Base-by-base conservation (phyloP, 2,888 invertebrate species). In the Dilophus febrilis region DNA sequence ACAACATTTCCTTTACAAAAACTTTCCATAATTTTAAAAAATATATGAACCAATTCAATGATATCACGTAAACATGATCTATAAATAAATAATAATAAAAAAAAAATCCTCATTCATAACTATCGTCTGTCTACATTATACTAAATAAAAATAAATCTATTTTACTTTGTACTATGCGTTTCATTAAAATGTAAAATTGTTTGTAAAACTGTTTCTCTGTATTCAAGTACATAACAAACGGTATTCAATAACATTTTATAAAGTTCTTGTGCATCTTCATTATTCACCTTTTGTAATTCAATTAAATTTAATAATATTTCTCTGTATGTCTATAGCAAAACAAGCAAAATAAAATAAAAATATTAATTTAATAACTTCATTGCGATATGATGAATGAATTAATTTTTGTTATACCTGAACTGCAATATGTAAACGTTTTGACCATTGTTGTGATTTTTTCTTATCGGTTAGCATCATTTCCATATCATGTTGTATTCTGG, bases 141-240 rank as follows among this genome's bases (percentile, higher is more conserved):
- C 34, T 36, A 31, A 36, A 40, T 40, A 40, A 40, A 40, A 40
- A 35, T 40, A 40, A 40, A 26, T 12, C 32, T 37, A 40, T 35
- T 40, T 40, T 61, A 79, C 86, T 78, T 76, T 43, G 91, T 83
- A 74, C 88, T 82, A 66, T 84, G 82, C 49, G 73, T 64, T 54
- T 88, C 83, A 55, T 91, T 81, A 64, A 79, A 97, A 52, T 74
- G 77, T 47, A 82, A 68, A 51, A 94, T 64, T 47, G 90, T 73
- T 38, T 74, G 72, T 41, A 90, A 65, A 53, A 90, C 74, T 48
- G 90, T 77, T 62, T 97, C 95, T 46, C 95, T 72, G 60, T 94
- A 94, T 62, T 97, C 95, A 50, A 85, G 68, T 35, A 91, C 81
- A 64, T 95, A 95, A 64, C 95, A 88, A 47, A 90, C 75, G 59